These are phyloP conservation scores for Sericinus montela DNA, from an alignment of 2,888 invertebrate genomes.

Conservation along the genomic window DNA sequence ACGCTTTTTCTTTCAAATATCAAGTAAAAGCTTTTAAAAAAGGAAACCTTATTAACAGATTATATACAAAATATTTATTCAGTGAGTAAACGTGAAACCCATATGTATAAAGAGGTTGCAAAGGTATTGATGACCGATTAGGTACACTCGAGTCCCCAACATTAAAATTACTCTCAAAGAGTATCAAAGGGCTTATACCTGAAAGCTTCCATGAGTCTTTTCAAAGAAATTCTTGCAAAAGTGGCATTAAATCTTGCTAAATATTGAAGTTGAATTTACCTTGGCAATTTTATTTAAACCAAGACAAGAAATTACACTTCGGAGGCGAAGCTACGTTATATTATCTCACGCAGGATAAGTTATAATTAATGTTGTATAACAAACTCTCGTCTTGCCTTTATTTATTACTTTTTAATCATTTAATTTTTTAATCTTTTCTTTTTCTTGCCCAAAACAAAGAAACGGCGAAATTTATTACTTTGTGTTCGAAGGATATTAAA, in stretches of 20 bases:
- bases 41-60: too few species aligned
- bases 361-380: constrained; percentile 9
- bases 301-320: neutral
- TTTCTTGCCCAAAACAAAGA: neutral
- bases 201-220: constrained; percentile 17
- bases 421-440: neutral
- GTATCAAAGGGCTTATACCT: constrained; percentile 14
- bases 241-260: neutral
- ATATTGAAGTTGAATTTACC: constrained; percentile 8
- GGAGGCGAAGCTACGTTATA: neutral
- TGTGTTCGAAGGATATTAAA: neutral
- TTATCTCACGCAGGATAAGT: neutral
- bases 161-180: constrained; percentile 13
- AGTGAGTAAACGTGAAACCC: neutral
- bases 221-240: constrained; percentile 12
- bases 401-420: constrained; percentile 11
- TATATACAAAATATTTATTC: neutral
- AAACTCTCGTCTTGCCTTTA: constrained; percentile 2
- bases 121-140: constrained; percentile 7
- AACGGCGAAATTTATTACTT: constrained; percentile 1
- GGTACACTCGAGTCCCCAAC: constrained; percentile 8
- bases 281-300: constrained; percentile 3
- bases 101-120: neutral
- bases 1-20: too few species aligned
- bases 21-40: too few species aligned